Evolutionary conservation across 2,888 invertebrate species (phyloP).

Genomic region (Hyposoter dolosus): DNA sequence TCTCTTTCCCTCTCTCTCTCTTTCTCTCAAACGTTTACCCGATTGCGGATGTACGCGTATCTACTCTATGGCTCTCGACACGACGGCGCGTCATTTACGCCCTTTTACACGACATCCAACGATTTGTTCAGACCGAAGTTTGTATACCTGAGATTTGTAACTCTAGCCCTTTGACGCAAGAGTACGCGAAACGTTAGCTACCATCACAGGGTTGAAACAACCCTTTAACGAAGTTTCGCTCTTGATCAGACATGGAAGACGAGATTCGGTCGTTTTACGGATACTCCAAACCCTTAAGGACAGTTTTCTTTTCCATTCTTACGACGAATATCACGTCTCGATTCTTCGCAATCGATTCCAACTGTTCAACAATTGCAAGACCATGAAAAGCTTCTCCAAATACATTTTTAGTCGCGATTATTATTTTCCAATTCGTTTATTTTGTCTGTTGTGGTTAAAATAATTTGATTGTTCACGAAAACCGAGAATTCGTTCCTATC

Average conservation of each 20-base stretch:
- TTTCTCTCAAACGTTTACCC: neutral
- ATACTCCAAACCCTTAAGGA: slow-evolving; percentile 8
- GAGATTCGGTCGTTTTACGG: slow-evolving; percentile 32
- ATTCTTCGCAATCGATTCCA: neutral
- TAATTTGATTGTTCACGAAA: neutral
- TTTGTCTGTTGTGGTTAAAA: neutral
- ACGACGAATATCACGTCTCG: no score
- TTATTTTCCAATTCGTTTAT: neutral
- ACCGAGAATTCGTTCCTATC: neutral
- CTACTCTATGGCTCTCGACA: neutral
- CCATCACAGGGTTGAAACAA: slow-evolving; percentile 51
- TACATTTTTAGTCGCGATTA: neutral
- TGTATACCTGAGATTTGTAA: slow-evolving; percentile 79
- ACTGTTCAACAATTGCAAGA: neutral
- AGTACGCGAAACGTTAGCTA: slow-evolving; percentile 27
- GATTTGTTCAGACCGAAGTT: slow-evolving; percentile 23
- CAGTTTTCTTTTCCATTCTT: slow-evolving; percentile 17
- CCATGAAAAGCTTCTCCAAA: neutral
- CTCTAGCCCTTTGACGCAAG: slow-evolving; percentile 75
- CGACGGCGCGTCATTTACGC: slow-evolving; percentile 19
- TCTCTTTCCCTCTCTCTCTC: slow-evolving; percentile 49
- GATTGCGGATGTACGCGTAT: neutral
- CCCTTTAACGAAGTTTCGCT: slow-evolving; percentile 61
- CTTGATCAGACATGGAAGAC: slow-evolving; percentile 8
- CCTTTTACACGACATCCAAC: slow-evolving; percentile 4